phyloP scores from a whole-genome alignment of 2,113 vertebrate species.

The Solea senegalensis region DNA sequence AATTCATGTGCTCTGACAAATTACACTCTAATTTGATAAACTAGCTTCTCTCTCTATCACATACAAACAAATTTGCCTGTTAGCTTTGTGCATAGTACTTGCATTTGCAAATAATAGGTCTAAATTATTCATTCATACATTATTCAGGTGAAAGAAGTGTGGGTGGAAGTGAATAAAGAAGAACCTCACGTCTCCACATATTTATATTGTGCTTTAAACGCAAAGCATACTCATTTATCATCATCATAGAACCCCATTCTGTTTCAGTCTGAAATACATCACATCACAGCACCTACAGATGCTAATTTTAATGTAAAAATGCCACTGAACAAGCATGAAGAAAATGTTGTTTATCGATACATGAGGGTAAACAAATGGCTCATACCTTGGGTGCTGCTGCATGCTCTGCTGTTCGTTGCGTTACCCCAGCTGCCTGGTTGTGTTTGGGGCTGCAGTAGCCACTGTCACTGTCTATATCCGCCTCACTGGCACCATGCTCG shows the following conservation, averaged over 20 bases:
- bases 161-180: too few species aligned
- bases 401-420: constrained; percentile 80
- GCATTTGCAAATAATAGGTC: background rate
- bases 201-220: too few species aligned
- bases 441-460: constrained; percentile 98
- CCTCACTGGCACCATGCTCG: constrained; percentile 92
- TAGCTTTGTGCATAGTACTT: background rate
- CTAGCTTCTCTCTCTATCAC: too few species aligned
- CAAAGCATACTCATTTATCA: too few species aligned
- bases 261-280: too few species aligned
- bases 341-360: background rate
- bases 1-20: too few species aligned
- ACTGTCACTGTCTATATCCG: constrained; percentile 97
- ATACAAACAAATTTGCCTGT: background rate
- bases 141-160: too few species aligned
- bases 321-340: background rate
- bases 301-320: too few species aligned
- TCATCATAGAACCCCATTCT: too few species aligned
- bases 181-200: too few species aligned
- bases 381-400: constrained; percentile 64
- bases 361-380: background rate
- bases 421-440: constrained; percentile 80
- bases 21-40: too few species aligned
- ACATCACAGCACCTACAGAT: too few species aligned
- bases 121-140: background rate